Percentiles rank a stretch among this genome's conserved stretches.
phyloP scores from a whole-genome alignment of 2,888 invertebrate genomes.

The Caenorhabditis sinica region DNA sequence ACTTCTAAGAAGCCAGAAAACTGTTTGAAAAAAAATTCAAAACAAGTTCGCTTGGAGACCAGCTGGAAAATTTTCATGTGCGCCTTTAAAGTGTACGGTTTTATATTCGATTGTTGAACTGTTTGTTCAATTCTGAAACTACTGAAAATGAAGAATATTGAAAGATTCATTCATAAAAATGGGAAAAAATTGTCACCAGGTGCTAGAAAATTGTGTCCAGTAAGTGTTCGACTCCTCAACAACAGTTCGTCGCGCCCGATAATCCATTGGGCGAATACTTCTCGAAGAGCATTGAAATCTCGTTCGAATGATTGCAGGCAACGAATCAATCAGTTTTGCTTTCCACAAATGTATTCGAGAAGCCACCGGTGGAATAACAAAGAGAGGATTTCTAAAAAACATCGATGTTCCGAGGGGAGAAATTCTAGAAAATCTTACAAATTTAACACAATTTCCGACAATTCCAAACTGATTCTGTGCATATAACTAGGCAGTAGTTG shows the following conservation, averaged over 20 bases:
- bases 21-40: no score
- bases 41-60: no score
- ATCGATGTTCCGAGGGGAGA: background rate
- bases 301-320: background rate
- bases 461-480: slow-evolving; percentile 26
- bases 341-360: slow-evolving; percentile 32
- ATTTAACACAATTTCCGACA: slow-evolving; percentile 31
- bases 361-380: slow-evolving; percentile 13
- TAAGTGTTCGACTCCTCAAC: slow-evolving; percentile 35
- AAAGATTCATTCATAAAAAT: no score
- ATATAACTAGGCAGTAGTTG: background rate
- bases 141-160: no score
- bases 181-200: slow-evolving; percentile 20
- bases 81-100: no score
- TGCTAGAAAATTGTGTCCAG: slow-evolving; percentile 39
- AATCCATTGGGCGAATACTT: slow-evolving; percentile 42
- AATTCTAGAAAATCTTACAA: slow-evolving; percentile 13
- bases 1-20: no score
- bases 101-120: no score
- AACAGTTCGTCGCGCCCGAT: slow-evolving; percentile 16
- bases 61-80: no score
- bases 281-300: background rate
- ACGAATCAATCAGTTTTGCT: background rate
- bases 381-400: slow-evolving; percentile 35
- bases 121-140: no score